phyloP scores from a whole-genome alignment of 2,113 vertebrate genomes.

The Platysteira castanea region DNA sequence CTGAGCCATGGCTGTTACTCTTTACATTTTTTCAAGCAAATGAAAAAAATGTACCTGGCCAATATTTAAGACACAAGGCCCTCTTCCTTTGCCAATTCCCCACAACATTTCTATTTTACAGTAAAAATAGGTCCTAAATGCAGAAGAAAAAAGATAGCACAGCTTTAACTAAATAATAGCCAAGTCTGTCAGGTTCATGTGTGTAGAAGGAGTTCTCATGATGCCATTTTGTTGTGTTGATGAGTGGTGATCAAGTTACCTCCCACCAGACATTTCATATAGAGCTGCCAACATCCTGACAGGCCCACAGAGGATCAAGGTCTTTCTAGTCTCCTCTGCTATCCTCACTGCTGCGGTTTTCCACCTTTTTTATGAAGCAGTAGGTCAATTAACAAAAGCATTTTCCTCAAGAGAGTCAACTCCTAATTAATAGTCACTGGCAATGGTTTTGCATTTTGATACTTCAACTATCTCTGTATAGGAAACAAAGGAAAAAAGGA shows the following conservation, averaged over 20 bases:
- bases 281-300: neutral
- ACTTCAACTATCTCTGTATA: neutral
- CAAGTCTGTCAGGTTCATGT: neutral
- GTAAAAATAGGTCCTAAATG: neutral
- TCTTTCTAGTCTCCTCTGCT: neutral
- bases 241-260: neutral
- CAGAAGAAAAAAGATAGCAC: neutral
- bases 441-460: neutral
- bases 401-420: neutral
- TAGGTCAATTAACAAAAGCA: neutral
- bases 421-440: neutral
- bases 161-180: neutral
- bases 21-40: neutral
- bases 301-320: neutral
- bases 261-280: neutral
- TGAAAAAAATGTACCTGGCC: neutral
- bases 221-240: neutral
- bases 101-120: neutral
- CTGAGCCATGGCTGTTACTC: neutral
- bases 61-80: neutral
- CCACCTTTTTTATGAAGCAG: neutral
- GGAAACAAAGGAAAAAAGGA: neutral
- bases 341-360: neutral
- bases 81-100: neutral
- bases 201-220: neutral